phyloP scores from a whole-genome alignment of 2,888 invertebrate genomes.

The Hyles lineata region DNA sequence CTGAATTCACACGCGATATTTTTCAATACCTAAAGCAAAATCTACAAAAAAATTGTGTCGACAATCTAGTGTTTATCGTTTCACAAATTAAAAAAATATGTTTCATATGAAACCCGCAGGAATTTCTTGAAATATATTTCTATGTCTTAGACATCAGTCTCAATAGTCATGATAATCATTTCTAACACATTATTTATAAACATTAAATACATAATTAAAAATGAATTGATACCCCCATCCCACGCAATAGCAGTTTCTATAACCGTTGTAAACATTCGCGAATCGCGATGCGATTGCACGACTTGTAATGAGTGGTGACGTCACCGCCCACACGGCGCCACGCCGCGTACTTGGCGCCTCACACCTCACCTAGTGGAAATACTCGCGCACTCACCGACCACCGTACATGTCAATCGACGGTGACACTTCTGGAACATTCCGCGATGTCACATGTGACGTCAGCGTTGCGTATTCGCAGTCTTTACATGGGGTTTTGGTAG shows the following conservation, averaged over 20 bases:
- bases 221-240: not conserved
- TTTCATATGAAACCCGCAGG: no score
- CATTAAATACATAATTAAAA: not conserved
- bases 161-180: no score
- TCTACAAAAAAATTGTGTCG: no score
- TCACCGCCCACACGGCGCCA: conserved; percentile 31
- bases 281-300: not conserved
- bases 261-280: not conserved
- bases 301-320: conserved; percentile 31
- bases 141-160: no score
- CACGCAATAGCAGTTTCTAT: not conserved
- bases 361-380: conserved; percentile 23
- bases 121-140: no score
- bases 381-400: not conserved
- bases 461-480: not conserved
- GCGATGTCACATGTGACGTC: not conserved
- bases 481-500: not conserved
- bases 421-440: conserved; percentile 6
- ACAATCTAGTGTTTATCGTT: no score
- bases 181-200: no score
- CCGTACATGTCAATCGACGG: conserved; percentile 1
- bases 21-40: no score
- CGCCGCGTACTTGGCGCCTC: conserved; percentile 33
- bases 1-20: no score
- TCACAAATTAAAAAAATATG: no score